phyloP scores from a whole-genome alignment of 2,113 vertebrate species.

The Oxyruncus cristatus region DNA sequence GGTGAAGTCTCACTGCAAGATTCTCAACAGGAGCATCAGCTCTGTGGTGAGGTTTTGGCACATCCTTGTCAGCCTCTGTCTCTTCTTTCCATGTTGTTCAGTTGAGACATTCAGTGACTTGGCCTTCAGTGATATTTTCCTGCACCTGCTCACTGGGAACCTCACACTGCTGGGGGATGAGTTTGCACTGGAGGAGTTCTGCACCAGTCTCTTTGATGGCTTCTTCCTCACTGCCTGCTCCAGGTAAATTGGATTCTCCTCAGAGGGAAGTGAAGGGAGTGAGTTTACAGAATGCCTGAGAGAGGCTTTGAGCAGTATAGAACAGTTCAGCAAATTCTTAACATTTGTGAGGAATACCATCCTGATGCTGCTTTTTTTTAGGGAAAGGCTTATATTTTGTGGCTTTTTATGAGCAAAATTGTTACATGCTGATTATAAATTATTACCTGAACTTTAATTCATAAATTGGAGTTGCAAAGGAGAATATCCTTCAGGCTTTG shows the following conservation, averaged over 20 bases:
- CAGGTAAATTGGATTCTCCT: constrained; percentile 74
- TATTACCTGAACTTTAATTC: not conserved
- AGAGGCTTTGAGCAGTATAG: not conserved
- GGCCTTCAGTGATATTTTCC: constrained; percentile 93
- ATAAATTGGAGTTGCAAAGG: not conserved
- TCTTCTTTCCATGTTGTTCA: constrained; percentile 13
- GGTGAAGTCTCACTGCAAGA: not conserved
- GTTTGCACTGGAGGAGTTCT: constrained; percentile 92
- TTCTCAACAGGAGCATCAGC: not conserved
- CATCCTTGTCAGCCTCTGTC: not conserved
- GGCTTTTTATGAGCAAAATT: not conserved
- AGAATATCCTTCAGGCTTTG: not conserved
- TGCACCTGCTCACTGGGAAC: constrained; percentile 92
- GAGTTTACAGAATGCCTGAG: not conserved
- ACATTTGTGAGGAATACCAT: not conserved
- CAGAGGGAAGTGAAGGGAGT: not conserved
- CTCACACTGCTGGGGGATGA: constrained; percentile 91
- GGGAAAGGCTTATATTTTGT: not conserved
- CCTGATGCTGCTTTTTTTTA: not conserved
- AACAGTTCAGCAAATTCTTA: not conserved
- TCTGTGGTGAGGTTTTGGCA: not conserved
- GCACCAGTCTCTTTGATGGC: constrained; percentile 86
- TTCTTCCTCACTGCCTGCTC: constrained; percentile 91
- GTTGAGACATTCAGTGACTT: constrained; percentile 93
- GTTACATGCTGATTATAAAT: not conserved